Percentiles rank a stretch among this genome's conserved stretches.
Evolutionary conservation across 2,113 vertebrate genomes (phyloP).

Genomic region (Penelope pileata): DNA sequence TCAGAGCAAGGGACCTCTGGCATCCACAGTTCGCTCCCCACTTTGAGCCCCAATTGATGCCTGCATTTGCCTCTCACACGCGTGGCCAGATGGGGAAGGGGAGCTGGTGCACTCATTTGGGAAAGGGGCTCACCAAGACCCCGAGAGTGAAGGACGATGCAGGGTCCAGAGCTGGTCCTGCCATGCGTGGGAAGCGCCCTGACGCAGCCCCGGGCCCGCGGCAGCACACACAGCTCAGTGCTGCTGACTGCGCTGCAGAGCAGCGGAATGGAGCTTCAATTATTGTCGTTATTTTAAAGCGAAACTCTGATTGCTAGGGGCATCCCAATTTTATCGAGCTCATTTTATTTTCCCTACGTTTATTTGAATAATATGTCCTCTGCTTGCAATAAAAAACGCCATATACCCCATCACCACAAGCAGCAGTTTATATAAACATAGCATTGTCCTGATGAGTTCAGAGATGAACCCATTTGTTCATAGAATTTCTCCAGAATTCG

Average conservation of each 20-base stretch:
- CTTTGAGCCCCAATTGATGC: background rate
- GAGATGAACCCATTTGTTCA: background rate
- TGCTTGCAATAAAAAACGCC: slow-evolving; percentile 24
- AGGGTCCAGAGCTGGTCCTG: background rate
- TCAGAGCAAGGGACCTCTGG: background rate
- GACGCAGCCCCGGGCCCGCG: background rate
- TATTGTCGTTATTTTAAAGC: slow-evolving; percentile 28
- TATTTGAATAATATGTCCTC: slow-evolving; percentile 50
- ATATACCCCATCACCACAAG: background rate
- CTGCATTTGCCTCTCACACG: rapidly evolving
- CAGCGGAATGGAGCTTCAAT: background rate
- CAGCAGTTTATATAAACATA: slow-evolving; percentile 21
- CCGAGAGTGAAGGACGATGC: rapidly evolving
- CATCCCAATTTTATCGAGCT: slow-evolving; percentile 15
- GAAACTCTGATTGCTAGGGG: slow-evolving; percentile 32
- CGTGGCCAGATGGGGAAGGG: background rate
- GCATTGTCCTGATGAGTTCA: slow-evolving; percentile 41
- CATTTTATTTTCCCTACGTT: slow-evolving; percentile 32
- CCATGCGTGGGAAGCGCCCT: background rate
- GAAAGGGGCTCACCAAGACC: background rate
- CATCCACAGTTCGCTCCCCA: rapidly evolving
- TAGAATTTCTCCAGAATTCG: background rate
- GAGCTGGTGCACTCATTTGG: rapidly evolving
- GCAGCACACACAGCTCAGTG: background rate
- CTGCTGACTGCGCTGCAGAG: background rate